phyloP scores from a whole-genome alignment of 2,113 vertebrate genomes.

The Strix uralensis region DNA sequence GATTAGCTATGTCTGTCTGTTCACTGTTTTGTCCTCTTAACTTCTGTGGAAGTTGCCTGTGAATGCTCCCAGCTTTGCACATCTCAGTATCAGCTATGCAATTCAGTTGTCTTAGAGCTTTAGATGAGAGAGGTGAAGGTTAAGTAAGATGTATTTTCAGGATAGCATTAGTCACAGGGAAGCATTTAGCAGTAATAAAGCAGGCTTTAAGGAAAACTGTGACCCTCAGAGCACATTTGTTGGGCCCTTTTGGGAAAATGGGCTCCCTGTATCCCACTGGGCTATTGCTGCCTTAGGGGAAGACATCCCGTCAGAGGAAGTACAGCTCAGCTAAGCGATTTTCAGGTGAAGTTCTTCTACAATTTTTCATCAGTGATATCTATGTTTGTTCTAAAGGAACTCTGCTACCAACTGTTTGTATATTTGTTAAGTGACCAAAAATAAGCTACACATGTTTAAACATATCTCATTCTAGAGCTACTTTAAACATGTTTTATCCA shows the following conservation, averaged over 20 bases:
- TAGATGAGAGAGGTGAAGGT: background rate
- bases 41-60: background rate
- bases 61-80: background rate
- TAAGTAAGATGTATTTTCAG: background rate
- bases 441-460: background rate
- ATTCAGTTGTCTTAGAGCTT: background rate
- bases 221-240: background rate
- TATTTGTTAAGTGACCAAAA: background rate
- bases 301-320: background rate
- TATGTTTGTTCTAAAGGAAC: background rate
- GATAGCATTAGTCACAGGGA: background rate
- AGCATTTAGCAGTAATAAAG: background rate
- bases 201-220: background rate
- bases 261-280: background rate
- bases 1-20: background rate
- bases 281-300: background rate
- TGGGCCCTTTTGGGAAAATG: background rate
- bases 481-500: background rate
- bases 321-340: background rate
- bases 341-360: background rate
- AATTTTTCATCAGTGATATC: background rate
- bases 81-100: fast-evolving
- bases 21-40: background rate
- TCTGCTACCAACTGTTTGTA: background rate
- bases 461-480: background rate